Conservation (phyloP, 2,797 vertebrate species). For the Leptatherina wallacei region DNA sequence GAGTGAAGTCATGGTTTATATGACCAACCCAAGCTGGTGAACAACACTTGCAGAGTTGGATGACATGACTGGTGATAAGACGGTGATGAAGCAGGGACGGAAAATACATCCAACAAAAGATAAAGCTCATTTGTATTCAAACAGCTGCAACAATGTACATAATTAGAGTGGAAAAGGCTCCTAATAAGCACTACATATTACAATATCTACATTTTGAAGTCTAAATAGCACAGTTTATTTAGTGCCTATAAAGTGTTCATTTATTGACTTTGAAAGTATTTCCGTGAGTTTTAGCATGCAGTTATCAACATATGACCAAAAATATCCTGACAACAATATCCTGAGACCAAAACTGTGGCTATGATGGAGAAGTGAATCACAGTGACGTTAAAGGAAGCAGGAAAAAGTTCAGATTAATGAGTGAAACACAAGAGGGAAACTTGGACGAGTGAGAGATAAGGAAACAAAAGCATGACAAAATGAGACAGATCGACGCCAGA, state of each 20-base stretch:
- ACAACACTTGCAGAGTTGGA: slow-evolving; percentile 27
- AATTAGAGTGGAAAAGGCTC: neutral
- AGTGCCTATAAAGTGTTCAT: neutral
- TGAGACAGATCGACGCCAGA: slow-evolving; percentile 74
- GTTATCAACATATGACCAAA: neutral
- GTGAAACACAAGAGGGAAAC: slow-evolving; percentile 44
- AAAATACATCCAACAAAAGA: slow-evolving; percentile 15
- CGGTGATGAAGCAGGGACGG: slow-evolving; percentile 11
- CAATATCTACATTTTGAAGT: neutral
- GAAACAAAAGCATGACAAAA: slow-evolving; percentile 37
- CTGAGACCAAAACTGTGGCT: neutral
- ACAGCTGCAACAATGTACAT: neutral
- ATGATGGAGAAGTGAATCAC: slow-evolving; percentile 17
- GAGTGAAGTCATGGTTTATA: slow-evolving; percentile 45
- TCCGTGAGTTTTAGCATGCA: neutral
- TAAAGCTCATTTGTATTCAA: slow-evolving; percentile 2
- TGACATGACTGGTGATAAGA: slow-evolving; percentile 19
- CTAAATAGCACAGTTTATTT: neutral
- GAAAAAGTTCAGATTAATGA: slow-evolving; percentile 50
- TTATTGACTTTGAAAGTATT: neutral
- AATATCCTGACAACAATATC: neutral
- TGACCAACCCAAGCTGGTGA: slow-evolving; percentile 47
- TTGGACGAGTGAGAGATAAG: slow-evolving; percentile 41
- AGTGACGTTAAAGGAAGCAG: slow-evolving; percentile 44
- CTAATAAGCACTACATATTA: neutral